These are phyloP conservation scores for Dynastes grantii DNA, from an alignment of 2,888 invertebrate genomes.

Conservation along the genomic window DNA sequence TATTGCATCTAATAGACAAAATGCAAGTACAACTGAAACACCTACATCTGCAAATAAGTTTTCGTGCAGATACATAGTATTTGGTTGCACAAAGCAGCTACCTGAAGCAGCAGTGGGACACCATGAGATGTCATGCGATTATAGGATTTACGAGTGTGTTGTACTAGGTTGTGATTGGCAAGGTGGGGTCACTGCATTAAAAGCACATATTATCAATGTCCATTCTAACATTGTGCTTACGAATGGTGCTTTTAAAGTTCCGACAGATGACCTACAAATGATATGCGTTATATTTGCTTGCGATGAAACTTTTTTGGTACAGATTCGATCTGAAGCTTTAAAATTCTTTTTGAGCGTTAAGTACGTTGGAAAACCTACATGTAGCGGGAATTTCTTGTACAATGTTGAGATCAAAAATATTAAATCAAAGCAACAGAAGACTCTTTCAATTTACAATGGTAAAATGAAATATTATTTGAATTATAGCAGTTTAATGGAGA, in stretches of 20 bases:
- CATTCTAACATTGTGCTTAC: background rate
- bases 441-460: background rate
- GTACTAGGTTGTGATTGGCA: conserved; percentile 7
- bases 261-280: background rate
- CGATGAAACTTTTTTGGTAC: conserved; percentile 22
- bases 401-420: background rate
- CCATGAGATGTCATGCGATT: conserved; percentile 26
- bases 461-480: conserved; percentile 16
- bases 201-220: background rate
- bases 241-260: conserved; percentile 6
- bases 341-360: conserved; percentile 20
- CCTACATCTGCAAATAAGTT: background rate
- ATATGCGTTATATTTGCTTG: background rate
- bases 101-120: background rate
- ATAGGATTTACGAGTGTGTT: conserved; percentile 27
- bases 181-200: background rate
- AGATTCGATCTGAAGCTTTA: background rate
- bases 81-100: conserved; percentile 23
- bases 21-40: background rate
- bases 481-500: background rate
- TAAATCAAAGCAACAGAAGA: background rate
- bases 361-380: conserved; percentile 27
- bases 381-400: conserved; percentile 20
- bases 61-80: conserved; percentile 11
- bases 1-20: background rate